Evolutionary conservation across 1,140 invertebrate genomes (phyloP), one percentile per base, ranked within the genome.

Genomic region (Drosophila athabasca): DNA sequence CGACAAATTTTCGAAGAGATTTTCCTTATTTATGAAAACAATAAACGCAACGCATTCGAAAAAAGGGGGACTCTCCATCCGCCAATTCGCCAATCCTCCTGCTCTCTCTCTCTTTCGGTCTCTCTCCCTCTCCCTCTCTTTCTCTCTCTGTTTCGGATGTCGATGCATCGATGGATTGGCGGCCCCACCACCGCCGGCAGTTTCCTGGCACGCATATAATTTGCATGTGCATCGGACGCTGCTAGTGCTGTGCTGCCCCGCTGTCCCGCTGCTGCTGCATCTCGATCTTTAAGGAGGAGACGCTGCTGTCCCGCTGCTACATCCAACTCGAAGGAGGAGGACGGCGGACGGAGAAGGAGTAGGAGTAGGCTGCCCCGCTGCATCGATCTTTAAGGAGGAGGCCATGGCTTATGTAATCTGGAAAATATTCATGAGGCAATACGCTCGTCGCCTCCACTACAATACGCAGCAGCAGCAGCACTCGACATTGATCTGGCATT

Each of bases 361-460:
- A 31, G 31, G 31, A 31, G 31, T 31, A 31, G 31, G 11, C 35
- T 39, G 74, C 51, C 31, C 31, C 31, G 31, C 31, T 31, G 31
- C 8, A 64, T 73, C 64, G 70, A 61, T 73, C 64, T 64, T 58
- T 61, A 69, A 65, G 41, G 50, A 60, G 49, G 55, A 48, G 57
- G 41, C 79, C 48, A 90, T 90, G 88, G 89, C 88, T 88, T 90
- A 90, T 90, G 83, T 88, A 90, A 90, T 90, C 66, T 90, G 88
- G 88, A 90, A 90, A 82, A 90, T 90, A 88, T 90, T 90, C 89
- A 88, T 90, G 88, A 88, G 90, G 80, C 88, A 90, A 75, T 90
- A 90, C 70, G 77, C 88, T 55, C 83, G 83, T 55, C 83, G 83
- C 67, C 81, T 90, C 62, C 88, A 78, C 57, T 71, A 61, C 71